These are phyloP conservation scores for Fopius arisanus DNA, from an alignment of 1,140 invertebrate genomes.

Conservation along the genomic window DNA sequence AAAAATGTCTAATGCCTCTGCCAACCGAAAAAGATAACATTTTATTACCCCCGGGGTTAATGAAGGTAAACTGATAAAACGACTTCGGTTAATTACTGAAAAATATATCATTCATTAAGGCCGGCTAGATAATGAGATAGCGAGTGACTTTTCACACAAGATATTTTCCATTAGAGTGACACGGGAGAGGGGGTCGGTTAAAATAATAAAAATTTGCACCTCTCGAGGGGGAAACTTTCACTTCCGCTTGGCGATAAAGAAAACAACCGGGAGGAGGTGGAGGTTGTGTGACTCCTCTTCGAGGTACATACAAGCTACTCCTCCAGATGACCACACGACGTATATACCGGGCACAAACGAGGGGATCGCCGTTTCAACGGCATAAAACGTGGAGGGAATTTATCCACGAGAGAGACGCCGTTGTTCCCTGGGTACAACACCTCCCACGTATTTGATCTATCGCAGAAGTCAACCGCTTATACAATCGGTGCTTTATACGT, in stretches of 20 bases:
- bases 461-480: conserved; percentile 14
- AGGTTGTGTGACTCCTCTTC: too few species aligned
- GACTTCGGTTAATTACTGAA: neutral
- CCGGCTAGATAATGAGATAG: neutral
- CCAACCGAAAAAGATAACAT: neutral
- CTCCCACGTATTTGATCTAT: conserved; percentile 28
- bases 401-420: neutral
- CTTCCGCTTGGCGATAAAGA: conserved; percentile 42
- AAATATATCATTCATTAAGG: conserved; percentile 1
- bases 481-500: conserved; percentile 15
- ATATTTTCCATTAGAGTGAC: neutral
- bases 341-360: conserved; percentile 32
- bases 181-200: neutral
- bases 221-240: conserved; percentile 39
- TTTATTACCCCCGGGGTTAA: neutral
- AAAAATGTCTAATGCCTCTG: neutral
- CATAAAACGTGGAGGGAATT: neutral
- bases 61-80: neutral
- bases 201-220: conserved; percentile 23
- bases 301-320: neutral
- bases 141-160: neutral
- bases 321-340: conserved; percentile 35
- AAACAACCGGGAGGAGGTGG: neutral
- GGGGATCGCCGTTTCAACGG: neutral
- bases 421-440: conserved; percentile 4